These are phyloP conservation scores for Montifringilla adamsi DNA, from an alignment of 2,113 vertebrate genomes.

Conservation along the genomic window DNA sequence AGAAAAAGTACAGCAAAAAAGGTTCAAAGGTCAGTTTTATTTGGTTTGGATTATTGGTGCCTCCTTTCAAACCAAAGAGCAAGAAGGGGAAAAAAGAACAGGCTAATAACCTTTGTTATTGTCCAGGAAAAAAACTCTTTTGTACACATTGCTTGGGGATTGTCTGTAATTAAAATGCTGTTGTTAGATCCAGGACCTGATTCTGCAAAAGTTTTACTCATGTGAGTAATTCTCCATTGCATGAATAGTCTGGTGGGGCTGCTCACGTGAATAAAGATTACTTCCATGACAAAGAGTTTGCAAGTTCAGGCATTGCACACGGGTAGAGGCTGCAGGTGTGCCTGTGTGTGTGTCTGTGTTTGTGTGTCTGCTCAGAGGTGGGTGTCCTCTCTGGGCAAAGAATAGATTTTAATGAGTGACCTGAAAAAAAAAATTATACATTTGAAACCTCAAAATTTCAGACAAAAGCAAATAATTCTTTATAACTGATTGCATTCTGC, in stretches of 20 bases:
- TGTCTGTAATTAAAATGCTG: conserved; percentile 86
- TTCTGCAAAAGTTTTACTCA: conserved; percentile 59
- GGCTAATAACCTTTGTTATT: conserved; percentile 88
- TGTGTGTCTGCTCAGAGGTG: not conserved
- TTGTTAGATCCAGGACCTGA: conserved; percentile 66
- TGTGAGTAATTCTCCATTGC: conserved; percentile 57
- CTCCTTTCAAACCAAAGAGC: conserved; percentile 80
- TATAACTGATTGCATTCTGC: not conserved
- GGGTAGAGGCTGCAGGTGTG: not conserved
- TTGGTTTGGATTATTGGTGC: conserved; percentile 89
- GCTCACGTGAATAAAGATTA: conserved; percentile 56
- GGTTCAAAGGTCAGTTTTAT: conserved; percentile 94
- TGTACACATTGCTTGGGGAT: conserved; percentile 77
- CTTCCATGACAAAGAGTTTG: conserved; percentile 15
- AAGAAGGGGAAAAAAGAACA: conserved; percentile 77
- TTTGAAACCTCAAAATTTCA: not conserved
- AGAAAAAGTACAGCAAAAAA: conserved; percentile 96
- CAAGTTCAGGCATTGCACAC: conserved; percentile 20
- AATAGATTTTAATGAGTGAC: not conserved
- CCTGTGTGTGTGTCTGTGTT: not conserved
- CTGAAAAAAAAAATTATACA: not conserved
- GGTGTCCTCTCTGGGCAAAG: not conserved
- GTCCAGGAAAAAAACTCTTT: conserved; percentile 76
- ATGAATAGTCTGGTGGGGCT: conserved; percentile 43
- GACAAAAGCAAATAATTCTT: not conserved